Conservation (phyloP, 2,113 vertebrate species). For the Acanthochromis polyacanthus region DNA sequence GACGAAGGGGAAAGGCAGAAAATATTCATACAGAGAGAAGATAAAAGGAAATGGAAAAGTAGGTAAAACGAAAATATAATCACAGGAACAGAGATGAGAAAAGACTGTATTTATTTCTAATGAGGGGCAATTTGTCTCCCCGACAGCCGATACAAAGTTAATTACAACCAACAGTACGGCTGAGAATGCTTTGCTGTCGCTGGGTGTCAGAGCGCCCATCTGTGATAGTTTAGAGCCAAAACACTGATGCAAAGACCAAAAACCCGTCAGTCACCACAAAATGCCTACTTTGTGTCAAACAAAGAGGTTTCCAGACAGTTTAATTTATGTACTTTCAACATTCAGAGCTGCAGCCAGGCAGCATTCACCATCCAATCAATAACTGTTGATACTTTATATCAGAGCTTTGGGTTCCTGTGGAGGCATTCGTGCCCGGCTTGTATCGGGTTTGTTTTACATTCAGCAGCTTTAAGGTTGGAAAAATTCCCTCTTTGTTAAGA, state of each 20-base stretch:
- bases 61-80: background rate
- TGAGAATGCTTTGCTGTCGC: conserved; percentile 25
- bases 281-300: conserved; percentile 7
- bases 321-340: conserved; percentile 6
- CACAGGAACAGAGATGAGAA: conserved; percentile 1
- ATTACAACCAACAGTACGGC: conserved; percentile 43
- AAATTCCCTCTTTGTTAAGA: too few species aligned
- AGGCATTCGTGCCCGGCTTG: background rate
- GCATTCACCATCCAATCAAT: background rate
- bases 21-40: conserved; percentile 7
- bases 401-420: background rate
- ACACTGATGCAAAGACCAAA: conserved; percentile 12
- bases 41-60: background rate
- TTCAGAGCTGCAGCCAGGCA: background rate
- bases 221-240: conserved; percentile 19
- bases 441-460: background rate
- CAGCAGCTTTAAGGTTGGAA: background rate
- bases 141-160: conserved; percentile 50
- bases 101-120: conserved; percentile 45
- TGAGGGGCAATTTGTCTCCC: conserved; percentile 46
- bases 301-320: background rate
- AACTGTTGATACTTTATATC: background rate
- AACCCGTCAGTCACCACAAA: conserved; percentile 37
- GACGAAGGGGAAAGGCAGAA: conserved; percentile 10
- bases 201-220: conserved; percentile 30